phyloP scores from a whole-genome alignment of 2,113 vertebrate genomes.

The Myodes glareolus region DNA sequence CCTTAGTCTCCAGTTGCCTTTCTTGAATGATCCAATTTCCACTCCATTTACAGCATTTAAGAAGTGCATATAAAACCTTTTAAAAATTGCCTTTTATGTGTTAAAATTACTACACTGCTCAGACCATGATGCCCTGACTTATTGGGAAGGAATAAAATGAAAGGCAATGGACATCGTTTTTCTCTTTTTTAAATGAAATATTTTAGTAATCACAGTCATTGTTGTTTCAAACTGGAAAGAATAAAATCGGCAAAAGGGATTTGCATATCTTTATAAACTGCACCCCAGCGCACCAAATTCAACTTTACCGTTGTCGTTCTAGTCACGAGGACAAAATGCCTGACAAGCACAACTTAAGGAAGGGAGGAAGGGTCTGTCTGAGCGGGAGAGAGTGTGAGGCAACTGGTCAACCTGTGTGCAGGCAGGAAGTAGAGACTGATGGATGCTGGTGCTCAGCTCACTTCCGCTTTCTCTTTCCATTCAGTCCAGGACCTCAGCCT shows the following conservation, averaged over 20 bases:
- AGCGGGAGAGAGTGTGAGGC: not conserved
- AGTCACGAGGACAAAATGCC: not conserved
- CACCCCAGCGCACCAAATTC: not conserved
- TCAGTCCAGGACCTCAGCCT: not conserved
- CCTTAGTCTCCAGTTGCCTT: slow-evolving; percentile 26
- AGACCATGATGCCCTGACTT: not conserved
- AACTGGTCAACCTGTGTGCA: not conserved
- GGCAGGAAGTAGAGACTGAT: not conserved
- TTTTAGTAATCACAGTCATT: slow-evolving; percentile 27
- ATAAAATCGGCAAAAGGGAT: not conserved
- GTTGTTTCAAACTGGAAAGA: slow-evolving; percentile 58
- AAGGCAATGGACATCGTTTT: slow-evolving; percentile 15
- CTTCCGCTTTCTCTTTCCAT: not conserved
- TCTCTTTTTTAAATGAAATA: slow-evolving; percentile 54
- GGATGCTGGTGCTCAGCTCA: not conserved
- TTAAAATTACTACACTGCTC: slow-evolving; percentile 25
- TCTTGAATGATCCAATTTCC: slow-evolving; percentile 55
- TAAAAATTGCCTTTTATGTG: not conserved
- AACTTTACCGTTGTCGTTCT: not conserved
- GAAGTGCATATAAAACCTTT: slow-evolving; percentile 23
- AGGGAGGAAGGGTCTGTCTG: not conserved
- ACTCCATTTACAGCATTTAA: slow-evolving; percentile 33
- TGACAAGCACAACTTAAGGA: not conserved
- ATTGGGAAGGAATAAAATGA: slow-evolving; percentile 19
- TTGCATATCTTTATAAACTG: not conserved